These are phyloP conservation scores for Drosophila sturtevanti DNA, from an alignment of 1,140 invertebrate species.

Conservation along the genomic window DNA sequence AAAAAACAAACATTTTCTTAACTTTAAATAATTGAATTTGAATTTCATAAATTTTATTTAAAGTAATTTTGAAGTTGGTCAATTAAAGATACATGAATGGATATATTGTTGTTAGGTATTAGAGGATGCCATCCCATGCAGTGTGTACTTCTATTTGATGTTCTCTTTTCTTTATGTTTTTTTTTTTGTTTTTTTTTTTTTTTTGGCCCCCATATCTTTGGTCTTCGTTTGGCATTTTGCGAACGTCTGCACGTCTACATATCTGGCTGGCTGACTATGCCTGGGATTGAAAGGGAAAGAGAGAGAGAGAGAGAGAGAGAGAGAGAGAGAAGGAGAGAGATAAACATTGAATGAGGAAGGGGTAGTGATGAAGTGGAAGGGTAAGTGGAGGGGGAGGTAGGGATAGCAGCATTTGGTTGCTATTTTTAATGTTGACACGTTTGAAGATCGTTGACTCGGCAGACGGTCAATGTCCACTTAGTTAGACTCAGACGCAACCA, in stretches of 20 bases:
- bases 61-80: neutral
- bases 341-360: too few species aligned
- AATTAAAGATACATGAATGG: neutral
- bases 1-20: too few species aligned
- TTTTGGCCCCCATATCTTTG: slow-evolving; percentile 54
- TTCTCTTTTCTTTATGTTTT: slow-evolving; percentile 19
- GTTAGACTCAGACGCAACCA: slow-evolving; percentile 37
- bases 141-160: slow-evolving; percentile 21
- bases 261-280: slow-evolving; percentile 48
- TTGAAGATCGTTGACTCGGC: slow-evolving; percentile 78
- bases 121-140: slow-evolving; percentile 3
- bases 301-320: neutral
- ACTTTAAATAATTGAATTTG: too few species aligned
- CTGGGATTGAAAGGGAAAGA: neutral
- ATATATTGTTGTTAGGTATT: neutral
- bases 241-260: slow-evolving; percentile 76
- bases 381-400: slow-evolving; percentile 3
- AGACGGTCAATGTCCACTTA: slow-evolving; percentile 77
- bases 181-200: slow-evolving; percentile 23
- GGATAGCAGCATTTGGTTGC: slow-evolving; percentile 62
- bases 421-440: slow-evolving; percentile 80
- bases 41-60: neutral
- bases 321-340: neutral
- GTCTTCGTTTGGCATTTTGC: slow-evolving; percentile 72
- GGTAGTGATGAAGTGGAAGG: too few species aligned